Evolutionary conservation across 2,888 invertebrate species (phyloP).

Genomic region (Villa cingulata): DNA sequence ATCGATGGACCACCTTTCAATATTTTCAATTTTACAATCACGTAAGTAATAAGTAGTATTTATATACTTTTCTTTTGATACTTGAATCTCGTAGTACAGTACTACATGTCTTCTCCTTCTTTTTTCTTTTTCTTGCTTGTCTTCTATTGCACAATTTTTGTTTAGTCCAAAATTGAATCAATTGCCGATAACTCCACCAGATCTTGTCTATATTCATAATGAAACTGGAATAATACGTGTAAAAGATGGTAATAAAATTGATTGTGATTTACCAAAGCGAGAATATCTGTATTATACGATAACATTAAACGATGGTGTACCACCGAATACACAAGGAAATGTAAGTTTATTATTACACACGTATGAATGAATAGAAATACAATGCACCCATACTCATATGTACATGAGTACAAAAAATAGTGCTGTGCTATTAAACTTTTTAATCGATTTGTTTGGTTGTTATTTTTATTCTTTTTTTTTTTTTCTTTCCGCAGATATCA

Average conservation of each 20-base stretch:
- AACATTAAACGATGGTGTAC: constrained; percentile 42
- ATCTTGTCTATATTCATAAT: constrained; percentile 40
- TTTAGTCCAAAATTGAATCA: not conserved
- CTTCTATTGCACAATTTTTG: too few relatives aligned
- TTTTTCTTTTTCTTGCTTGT: too few relatives aligned
- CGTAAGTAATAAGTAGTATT: constrained; percentile 38
- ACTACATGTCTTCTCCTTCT: too few relatives aligned
- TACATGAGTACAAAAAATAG: too few relatives aligned
- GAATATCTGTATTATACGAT: constrained; percentile 41
- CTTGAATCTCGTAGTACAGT: not conserved
- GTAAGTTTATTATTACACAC: too few relatives aligned
- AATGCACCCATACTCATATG: too few relatives aligned
- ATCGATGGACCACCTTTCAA: constrained; percentile 47
- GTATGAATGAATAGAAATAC: too few relatives aligned
- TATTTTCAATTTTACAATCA: constrained; percentile 42
- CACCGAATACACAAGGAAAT: constrained; percentile 28
- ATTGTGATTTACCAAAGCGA: constrained; percentile 41
- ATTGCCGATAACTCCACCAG: constrained; percentile 23
- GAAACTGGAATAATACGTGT: constrained; percentile 42
- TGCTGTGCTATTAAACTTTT: too few relatives aligned
- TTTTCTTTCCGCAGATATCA: constrained; percentile 34
- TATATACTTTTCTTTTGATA: too few relatives aligned
- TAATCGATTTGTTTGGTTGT: too few relatives aligned
- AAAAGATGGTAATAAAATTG: constrained; percentile 35
- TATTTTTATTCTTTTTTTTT: constrained; percentile 9